phyloP scores from a whole-genome alignment of 2,888 invertebrate species.

The Troilus luridus region DNA sequence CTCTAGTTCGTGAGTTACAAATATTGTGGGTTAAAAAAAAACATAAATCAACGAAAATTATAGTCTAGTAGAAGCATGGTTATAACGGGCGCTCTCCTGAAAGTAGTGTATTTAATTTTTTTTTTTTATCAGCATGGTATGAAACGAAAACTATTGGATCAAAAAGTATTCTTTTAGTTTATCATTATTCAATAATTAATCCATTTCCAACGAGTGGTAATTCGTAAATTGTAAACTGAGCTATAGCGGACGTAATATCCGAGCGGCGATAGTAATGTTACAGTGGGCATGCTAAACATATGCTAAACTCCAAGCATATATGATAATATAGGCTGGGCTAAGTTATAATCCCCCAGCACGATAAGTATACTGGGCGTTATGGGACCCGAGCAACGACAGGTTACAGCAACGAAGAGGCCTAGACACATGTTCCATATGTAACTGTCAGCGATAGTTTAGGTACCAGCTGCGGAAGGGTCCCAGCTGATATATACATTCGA shows the following conservation, averaged over 20 bases:
- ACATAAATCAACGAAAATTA: too few species aligned
- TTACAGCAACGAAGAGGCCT: neutral
- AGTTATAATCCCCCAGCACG: neutral
- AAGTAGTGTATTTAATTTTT: too few species aligned
- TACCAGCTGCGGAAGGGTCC: neutral
- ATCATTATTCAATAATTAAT: too few species aligned
- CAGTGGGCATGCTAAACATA: neutral
- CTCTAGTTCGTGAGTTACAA: too few species aligned
- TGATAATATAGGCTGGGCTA: neutral
- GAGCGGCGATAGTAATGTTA: neutral
- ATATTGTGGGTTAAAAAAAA: too few species aligned
- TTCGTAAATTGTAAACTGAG: neutral
- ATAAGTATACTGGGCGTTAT: conserved; percentile 14
- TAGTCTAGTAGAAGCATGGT: too few species aligned
- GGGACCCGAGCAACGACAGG: neutral
- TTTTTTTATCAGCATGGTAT: too few species aligned
- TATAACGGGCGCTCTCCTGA: too few species aligned
- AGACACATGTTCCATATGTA: conserved; percentile 6
- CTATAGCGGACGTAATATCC: neutral
- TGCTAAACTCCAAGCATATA: conserved; percentile 6
- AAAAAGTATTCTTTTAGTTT: too few species aligned
- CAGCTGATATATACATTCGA: neutral
- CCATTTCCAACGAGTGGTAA: neutral
- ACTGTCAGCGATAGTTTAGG: conserved; percentile 16
- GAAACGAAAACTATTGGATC: too few species aligned